Evolutionary conservation across 1,140 invertebrate genomes (phyloP).

Genomic region (Sycobia sp.): DNA sequence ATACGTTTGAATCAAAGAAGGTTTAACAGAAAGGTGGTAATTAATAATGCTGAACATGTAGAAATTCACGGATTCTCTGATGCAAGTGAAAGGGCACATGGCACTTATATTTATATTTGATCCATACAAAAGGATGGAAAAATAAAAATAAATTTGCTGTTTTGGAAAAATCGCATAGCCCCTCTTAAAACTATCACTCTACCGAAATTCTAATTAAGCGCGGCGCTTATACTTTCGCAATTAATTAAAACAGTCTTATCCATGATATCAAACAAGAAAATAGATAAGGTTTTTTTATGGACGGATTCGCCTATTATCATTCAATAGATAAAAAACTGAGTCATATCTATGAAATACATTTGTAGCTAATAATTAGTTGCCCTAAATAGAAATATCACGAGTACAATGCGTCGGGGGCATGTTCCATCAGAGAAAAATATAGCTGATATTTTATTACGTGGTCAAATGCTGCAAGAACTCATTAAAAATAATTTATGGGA

Average conservation of each 20-base stretch:
- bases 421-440: constrained; percentile 44
- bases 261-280: neutral
- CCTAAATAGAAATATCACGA: constrained; percentile 37
- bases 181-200: constrained; percentile 21
- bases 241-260: neutral
- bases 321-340: constrained; percentile 15
- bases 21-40: no score
- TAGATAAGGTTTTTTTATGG: constrained; percentile 17
- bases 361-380: constrained; percentile 33
- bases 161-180: constrained; percentile 7
- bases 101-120: neutral
- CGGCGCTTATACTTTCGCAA: constrained; percentile 2
- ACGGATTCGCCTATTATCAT: constrained; percentile 23
- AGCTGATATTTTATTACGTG: constrained; percentile 39
- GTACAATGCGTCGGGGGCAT: constrained; percentile 39
- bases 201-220: constrained; percentile 18
- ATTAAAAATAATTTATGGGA: neutral
- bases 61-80: no score
- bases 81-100: no score
- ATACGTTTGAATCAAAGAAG: neutral
- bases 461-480: constrained; percentile 3
- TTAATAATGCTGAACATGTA: no score
- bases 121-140: neutral
- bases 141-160: neutral
- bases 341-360: constrained; percentile 24